Evolutionary conservation across 2,888 invertebrate genomes (phyloP).

Genomic region (Hypercompe scribonia): DNA sequence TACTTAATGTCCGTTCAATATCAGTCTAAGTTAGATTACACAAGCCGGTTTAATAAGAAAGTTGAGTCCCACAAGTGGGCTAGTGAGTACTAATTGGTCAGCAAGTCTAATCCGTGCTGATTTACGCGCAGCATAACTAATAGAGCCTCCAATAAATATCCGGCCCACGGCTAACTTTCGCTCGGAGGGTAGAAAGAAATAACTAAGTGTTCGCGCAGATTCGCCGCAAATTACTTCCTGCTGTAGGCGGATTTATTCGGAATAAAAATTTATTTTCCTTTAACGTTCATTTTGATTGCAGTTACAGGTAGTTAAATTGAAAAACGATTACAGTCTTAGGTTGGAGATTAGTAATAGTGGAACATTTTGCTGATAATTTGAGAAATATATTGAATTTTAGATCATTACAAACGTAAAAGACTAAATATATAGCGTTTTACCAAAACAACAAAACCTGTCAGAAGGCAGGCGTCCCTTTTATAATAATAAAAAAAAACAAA

Average conservation of each 20-base stretch:
- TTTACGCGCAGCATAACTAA: conserved; percentile 41
- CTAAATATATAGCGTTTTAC: not conserved
- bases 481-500: conserved; percentile 5
- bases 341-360: not conserved
- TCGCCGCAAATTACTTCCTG: conserved; percentile 13
- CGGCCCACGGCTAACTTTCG: conserved; percentile 28
- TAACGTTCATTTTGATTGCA: conserved; percentile 3
- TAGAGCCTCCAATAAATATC: conserved; percentile 43
- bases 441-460: not conserved
- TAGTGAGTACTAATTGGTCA: conserved; percentile 43
- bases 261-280: conserved; percentile 13
- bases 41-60: conserved; percentile 42
- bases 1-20: too few relatives aligned
- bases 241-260: not conserved
- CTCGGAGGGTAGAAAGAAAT: conserved; percentile 37
- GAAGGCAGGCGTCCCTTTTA: not conserved
- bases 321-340: not conserved
- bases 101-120: conserved; percentile 40
- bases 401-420: not conserved
- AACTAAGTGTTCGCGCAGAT: conserved; percentile 24
- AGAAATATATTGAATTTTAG: not conserved
- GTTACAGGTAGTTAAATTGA: not conserved
- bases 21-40: conserved; percentile 8
- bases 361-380: not conserved
- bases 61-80: conserved; percentile 32